Base-by-base conservation (phyloP, 2,888 invertebrate genomes). In the Drosophila austrosaltans region DNA sequence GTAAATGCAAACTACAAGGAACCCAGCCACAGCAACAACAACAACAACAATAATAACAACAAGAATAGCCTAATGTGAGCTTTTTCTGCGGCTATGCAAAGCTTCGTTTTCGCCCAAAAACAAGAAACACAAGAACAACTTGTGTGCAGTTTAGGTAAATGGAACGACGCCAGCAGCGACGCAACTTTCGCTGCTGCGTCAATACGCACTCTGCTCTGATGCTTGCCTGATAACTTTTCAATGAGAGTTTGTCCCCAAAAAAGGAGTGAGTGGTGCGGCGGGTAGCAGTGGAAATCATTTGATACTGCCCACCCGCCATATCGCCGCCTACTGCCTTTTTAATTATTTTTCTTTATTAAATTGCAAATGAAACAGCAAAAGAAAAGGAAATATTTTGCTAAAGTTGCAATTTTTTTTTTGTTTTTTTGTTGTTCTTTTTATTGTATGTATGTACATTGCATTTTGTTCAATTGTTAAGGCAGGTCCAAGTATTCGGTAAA, bases 391-490 rank as follows among this genome's bases (percentile, higher is more conserved):
- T 16, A 30, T 30, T 1, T 30, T 30, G 30, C 30, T 30, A 6
- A 30, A 30, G 6, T 30, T 36, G 39, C 22, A 57, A n/a, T n/a
- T 22, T 12, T 22, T 36, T 39, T 25, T 22, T 57, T 36, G 25
- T 30, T 44, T 42, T 22, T 16, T 39, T 28, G 3, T 40, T 59
- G 5, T 61, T 68, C 25, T 60, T 48, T 22, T n/a, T 48, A 44
- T 69, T 32, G 40, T 65, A 30, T 56, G 20, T 5, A 30, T 30
- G 59, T 57, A 60, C 66, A 62, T 48, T 71, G 73, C 75, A 63
- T 57, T 73, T 77, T 69, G 60, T 70, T 53, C 74, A 79, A 72
- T 69, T 81, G 82, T 81, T 81, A 78, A 63, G 81, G 81, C 78
- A 79, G 81, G 81, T 81, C 82, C 71, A 70, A 61, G 64, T 67